These are phyloP conservation scores for Telenomus remus DNA, from an alignment of 1,140 invertebrate species.

Conservation along the genomic window DNA sequence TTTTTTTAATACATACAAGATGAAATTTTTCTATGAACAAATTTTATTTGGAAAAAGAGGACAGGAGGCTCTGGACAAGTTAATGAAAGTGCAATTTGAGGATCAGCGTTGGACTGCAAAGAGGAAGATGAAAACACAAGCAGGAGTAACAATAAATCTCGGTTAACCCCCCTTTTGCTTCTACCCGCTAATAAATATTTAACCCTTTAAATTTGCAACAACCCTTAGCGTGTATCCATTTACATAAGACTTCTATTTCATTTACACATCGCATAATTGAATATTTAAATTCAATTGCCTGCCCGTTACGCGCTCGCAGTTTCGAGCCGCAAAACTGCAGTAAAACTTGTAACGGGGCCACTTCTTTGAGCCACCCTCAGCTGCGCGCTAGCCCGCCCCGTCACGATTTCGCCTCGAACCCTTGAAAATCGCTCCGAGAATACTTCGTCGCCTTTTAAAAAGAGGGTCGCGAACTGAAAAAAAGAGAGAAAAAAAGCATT, in stretches of 20 bases:
- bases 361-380: conserved; percentile 65
- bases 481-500: conserved; percentile 13
- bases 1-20: too few species aligned
- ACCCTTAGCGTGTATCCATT: conserved; percentile 76
- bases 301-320: conserved; percentile 73
- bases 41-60: neutral
- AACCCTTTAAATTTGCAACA: conserved; percentile 77
- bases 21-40: too few species aligned
- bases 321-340: conserved; percentile 76
- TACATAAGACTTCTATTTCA: conserved; percentile 80
- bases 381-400: conserved; percentile 39
- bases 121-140: conserved; percentile 48
- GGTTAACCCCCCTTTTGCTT: conserved; percentile 62
- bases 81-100: conserved; percentile 10
- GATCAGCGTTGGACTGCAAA: conserved; percentile 24
- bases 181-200: conserved; percentile 75
- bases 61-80: too few species aligned
- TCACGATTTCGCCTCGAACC: conserved; percentile 56
- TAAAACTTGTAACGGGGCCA: conserved; percentile 77
- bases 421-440: conserved; percentile 65
- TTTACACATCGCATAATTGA: conserved; percentile 79
- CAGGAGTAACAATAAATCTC: conserved; percentile 71
- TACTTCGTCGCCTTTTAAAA: conserved; percentile 59
- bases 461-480: conserved; percentile 17
- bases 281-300: conserved; percentile 78